A percentile compares a stretch with the other conserved stretches of the same genome.
These are phyloP conservation scores for Drosophila histrio DNA, from an alignment of 2,888 invertebrate species.

Conservation along the genomic window DNA sequence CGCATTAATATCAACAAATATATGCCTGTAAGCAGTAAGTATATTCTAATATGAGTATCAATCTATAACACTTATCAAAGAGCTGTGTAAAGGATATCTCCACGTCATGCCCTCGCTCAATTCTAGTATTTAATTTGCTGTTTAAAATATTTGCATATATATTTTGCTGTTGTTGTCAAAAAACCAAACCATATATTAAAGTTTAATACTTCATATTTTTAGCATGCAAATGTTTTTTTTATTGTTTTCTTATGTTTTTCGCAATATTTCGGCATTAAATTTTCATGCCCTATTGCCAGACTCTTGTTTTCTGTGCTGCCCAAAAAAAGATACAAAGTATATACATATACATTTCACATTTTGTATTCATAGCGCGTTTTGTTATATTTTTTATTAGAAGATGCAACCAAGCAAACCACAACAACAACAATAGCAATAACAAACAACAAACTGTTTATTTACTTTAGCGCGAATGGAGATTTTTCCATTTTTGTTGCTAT, in stretches of 20 bases:
- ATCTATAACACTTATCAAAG: too few species aligned
- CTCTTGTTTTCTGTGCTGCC: not conserved
- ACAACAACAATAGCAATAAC: constrained; percentile 18
- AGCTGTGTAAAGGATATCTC: not conserved
- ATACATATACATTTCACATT: constrained; percentile 37
- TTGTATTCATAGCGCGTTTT: constrained; percentile 54
- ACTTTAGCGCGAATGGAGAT: constrained; percentile 33
- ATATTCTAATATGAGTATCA: too few species aligned
- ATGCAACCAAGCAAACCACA: constrained; percentile 47
- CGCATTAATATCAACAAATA: too few species aligned
- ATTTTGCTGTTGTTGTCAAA: not conserved
- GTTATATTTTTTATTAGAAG: constrained; percentile 59
- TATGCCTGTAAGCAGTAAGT: too few species aligned
- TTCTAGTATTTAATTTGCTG: not conserved
- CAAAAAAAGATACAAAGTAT: not conserved
- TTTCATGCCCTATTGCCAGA: constrained; percentile 42
- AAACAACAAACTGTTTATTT: constrained; percentile 43
- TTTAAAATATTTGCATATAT: constrained; percentile 3
- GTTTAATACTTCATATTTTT: constrained; percentile 16
- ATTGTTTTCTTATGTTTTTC: constrained; percentile 25
- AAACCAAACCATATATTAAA: constrained; percentile 1
- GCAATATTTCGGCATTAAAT: constrained; percentile 35
- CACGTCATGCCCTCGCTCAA: not conserved
- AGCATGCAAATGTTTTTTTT: constrained; percentile 27
- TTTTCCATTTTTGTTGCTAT: constrained; percentile 1